A percentile compares a stretch with the other conserved stretches of the same genome.
phyloP scores from a whole-genome alignment of 2,113 vertebrate species.

The Phylloscopus trochiloides region DNA sequence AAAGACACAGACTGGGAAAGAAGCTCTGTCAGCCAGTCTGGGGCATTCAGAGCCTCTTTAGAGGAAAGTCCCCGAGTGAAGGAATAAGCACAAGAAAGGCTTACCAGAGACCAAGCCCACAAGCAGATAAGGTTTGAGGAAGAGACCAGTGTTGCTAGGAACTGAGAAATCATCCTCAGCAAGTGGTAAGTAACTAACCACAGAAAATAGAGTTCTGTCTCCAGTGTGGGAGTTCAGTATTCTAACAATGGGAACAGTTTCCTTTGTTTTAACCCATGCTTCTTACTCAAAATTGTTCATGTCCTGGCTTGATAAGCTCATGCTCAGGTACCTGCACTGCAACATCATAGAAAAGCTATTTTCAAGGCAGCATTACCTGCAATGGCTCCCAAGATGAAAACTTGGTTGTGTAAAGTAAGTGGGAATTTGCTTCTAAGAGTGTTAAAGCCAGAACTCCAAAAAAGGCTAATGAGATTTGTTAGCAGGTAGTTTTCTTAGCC shows the following conservation, averaged over 20 bases:
- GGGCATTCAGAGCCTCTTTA: neutral
- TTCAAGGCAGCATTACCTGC: neutral
- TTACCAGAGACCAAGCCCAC: neutral
- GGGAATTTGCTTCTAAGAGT: neutral
- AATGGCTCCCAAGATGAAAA: neutral
- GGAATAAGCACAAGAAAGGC: neutral
- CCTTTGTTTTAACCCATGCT: neutral
- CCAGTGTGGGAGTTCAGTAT: neutral
- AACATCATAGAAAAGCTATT: neutral
- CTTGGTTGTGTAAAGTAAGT: neutral
- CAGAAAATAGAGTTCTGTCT: neutral
- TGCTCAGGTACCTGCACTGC: neutral
- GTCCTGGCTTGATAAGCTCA: neutral
- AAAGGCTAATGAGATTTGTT: neutral
- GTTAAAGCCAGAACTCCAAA: neutral
- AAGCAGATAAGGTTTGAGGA: conserved; percentile 25
- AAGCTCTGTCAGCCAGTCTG: neutral
- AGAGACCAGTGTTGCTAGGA: neutral
- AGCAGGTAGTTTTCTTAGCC: neutral
- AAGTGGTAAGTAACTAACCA: neutral
- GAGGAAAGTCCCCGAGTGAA: neutral
- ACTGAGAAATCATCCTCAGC: conserved; percentile 5
- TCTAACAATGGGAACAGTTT: neutral
- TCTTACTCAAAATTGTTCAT: neutral
- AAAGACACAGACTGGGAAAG: neutral